Conservation (phyloP, 2,888 invertebrate species). For the Therioaphis trifolii region DNA sequence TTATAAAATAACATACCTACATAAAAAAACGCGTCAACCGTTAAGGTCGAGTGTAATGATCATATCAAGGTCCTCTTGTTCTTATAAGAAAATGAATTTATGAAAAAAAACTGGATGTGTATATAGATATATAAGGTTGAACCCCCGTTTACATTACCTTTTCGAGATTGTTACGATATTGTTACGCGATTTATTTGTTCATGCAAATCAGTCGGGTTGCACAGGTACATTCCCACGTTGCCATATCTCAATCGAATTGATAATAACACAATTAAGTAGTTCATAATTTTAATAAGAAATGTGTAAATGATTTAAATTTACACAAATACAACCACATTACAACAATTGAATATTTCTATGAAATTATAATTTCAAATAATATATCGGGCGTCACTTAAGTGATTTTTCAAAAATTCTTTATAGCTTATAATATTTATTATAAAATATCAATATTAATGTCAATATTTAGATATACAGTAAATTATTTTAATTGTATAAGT, state of each 20-base stretch:
- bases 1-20: background rate
- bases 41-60: slow-evolving; percentile 53
- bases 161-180: slow-evolving; percentile 43
- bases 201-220: slow-evolving; percentile 32
- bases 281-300: background rate
- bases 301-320: background rate
- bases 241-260: slow-evolving; percentile 38
- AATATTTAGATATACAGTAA: too few species aligned
- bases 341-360: too few species aligned
- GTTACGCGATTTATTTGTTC: slow-evolving; percentile 51
- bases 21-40: background rate
- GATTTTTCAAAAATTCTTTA: background rate
- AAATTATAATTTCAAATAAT: too few species aligned
- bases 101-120: slow-evolving; percentile 41
- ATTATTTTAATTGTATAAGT: too few species aligned
- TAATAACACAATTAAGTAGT: background rate
- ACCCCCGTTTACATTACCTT: slow-evolving; percentile 41
- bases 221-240: slow-evolving; percentile 10
- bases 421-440: too few species aligned
- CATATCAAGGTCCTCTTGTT: slow-evolving; percentile 56
- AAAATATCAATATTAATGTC: too few species aligned
- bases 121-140: slow-evolving; percentile 24
- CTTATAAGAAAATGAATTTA: slow-evolving; percentile 34
- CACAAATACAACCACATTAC: too few species aligned
- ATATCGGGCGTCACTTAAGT: background rate